Evolutionary conservation across 2,113 vertebrate genomes (phyloP), one percentile per base, ranked within the genome.

Genomic region (Lepidothrix coronata): DNA sequence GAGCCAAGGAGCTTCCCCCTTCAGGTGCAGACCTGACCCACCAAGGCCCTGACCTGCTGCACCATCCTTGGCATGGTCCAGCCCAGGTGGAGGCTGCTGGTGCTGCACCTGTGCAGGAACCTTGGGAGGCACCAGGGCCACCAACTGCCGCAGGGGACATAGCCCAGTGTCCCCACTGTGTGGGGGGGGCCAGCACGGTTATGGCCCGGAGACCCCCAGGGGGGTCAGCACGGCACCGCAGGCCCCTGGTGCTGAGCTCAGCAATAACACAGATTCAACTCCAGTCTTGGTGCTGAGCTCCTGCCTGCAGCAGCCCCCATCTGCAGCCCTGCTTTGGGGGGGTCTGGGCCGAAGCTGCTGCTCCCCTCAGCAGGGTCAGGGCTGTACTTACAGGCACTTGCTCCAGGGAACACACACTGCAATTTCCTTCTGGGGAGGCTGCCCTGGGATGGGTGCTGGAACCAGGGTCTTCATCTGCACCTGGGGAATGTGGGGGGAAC

Each of bases 351-450:
- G 1, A 12, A 41, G n/a, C 52, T 54, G 30, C 16, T 0, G 20
- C 22, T 55, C 27, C 28, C 44, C 5, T 22, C 25, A 14, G 41
- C 14, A 4, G 63, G 23, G 23, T 33, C 44, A 22, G 0, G 1
- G 39, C 14, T 73, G 33, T 28, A 37, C 24, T 61, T 24, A 1
- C 1, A 33, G 15, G 76, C 12, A 33, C 33, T n/a, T 18, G 51
- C 22, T 62, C 4, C 27, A 23, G 70, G 4, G 3, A 52, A 16
- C 3, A 2, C 15, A 8, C 3, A 0, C n/a, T 23, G 20, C 16
- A 8, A 2, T 4, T 20, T 21, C 49, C 58, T 17, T 12, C 1
- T 1, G 5, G 17, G 19, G 6, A 1, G 8, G 31, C 2, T 30
- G 22, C 28, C 16, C 7, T 2, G 3, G 41, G 15, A 5, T 22